Evolutionary conservation across 2,113 vertebrate species (phyloP).

Genomic region (Picathartes gymnocephalus): DNA sequence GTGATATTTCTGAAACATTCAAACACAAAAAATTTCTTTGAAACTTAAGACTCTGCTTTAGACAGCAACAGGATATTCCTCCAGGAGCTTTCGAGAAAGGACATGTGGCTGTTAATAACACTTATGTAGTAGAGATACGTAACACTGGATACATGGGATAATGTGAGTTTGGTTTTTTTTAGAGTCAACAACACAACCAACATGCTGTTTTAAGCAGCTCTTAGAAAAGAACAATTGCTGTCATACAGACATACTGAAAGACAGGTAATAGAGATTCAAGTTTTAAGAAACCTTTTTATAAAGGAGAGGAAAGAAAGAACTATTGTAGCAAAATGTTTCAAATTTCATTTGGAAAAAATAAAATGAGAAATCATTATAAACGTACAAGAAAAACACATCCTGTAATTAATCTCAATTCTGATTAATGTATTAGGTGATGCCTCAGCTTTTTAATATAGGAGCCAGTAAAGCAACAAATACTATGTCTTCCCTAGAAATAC

Average conservation of each 20-base stretch:
- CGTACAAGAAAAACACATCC: background rate
- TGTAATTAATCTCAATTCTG: background rate
- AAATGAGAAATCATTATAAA: background rate
- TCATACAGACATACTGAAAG: background rate
- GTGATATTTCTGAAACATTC: constrained; percentile 61
- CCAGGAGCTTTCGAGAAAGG: background rate
- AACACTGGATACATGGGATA: background rate
- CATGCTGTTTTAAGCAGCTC: background rate
- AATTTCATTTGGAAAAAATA: background rate
- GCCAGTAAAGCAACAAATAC: background rate
- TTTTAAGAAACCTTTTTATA: background rate
- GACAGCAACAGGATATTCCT: background rate
- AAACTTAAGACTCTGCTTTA: background rate
- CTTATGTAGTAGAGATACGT: rapidly evolving
- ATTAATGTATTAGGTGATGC: background rate
- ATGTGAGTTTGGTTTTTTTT: background rate
- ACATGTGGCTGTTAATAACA: background rate
- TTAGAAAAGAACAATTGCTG: background rate
- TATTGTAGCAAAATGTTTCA: background rate
- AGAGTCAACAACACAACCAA: background rate
- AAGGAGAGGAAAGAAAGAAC: background rate
- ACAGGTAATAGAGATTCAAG: background rate
- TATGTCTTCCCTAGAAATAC: background rate
- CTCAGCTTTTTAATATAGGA: background rate
- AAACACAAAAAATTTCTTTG: background rate